Percentiles rank a stretch among this genome's conserved stretches.
Conservation (phyloP, 2,113 vertebrate genomes). For the Geococcyx californianus region DNA sequence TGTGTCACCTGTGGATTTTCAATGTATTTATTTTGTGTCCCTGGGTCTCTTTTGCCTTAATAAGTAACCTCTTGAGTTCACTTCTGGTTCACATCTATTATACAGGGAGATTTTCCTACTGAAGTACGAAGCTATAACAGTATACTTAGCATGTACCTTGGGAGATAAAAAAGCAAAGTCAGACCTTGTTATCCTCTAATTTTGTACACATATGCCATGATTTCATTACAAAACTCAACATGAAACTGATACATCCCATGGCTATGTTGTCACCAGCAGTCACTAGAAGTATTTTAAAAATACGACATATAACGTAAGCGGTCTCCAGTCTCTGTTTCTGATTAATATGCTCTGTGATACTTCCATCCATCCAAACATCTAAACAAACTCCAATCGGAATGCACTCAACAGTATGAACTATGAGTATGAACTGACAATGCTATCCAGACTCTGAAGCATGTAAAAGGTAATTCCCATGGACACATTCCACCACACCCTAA, state of each 20-base stretch:
- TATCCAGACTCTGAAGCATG: neutral
- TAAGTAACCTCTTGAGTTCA: neutral
- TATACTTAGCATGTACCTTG: neutral
- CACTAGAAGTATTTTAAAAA: neutral
- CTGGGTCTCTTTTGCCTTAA: neutral
- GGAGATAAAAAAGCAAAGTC: neutral
- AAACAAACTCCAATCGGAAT: rapidly evolving
- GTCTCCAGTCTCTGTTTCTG: neutral
- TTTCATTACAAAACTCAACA: neutral
- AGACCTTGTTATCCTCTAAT: neutral
- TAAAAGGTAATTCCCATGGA: neutral
- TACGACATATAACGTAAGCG: neutral
- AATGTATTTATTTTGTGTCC: neutral
- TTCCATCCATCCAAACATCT: neutral
- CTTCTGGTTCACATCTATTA: neutral
- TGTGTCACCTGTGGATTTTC: neutral
- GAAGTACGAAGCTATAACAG: neutral
- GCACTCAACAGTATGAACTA: neutral
- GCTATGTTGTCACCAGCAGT: neutral
- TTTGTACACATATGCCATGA: neutral
- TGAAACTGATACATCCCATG: neutral
- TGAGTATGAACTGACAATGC: neutral
- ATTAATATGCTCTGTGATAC: neutral
- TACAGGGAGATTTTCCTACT: neutral
- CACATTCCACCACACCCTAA: neutral